Evolutionary conservation across 2,113 vertebrate species (phyloP), one percentile per base, ranked within the genome.

Genomic region (Amphiprion ocellaris): DNA sequence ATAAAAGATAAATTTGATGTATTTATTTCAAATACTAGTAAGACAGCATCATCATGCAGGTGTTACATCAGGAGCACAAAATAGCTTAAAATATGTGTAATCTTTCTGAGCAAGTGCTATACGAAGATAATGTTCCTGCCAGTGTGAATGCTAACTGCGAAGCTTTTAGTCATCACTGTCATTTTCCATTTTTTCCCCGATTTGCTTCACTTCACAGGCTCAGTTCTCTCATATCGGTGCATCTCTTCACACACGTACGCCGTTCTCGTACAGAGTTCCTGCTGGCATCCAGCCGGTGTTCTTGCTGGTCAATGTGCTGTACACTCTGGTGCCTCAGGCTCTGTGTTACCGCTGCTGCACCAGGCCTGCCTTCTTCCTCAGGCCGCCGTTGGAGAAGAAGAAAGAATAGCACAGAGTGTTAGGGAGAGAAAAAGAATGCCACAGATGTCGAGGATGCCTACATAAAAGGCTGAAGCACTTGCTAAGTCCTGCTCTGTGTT

Each of bases 171-270:
- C 30, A 44, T 67, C 37, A 12, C 10, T 33, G 11, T 76, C 12
- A 8, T 47, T 55, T 61, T 4, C 5, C 4, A 2, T 79, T 62
- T 69, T 41, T 3, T 1, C 50, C 10, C 50, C 39, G 68, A 58
- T 83, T 90, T 68, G 33, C 1, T 72, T 63, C 6, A 19, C 19
- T 33, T 70, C 30, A 54, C 81, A 99, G 98, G 97, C 97, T 69
- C 98, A 99, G 81, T 98, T 98, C 86, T 96, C 95, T 83, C 96
- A 98, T 77, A 96, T 97, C 5, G 97, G 97, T 61, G 97, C 97
- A 11, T 99, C 98, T 82, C 96, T 98, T 56, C 98, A 99, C 87
- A 97, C 97, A 26, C 94, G 97, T 90, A 99, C 98, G 0, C 97
- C 97, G 3, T 97, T 98, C 89, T 93, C 95, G 82, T 96, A 97